Conservation (phyloP, 2,888 invertebrate genomes). For the Drosophila nr. perissopoda region DNA sequence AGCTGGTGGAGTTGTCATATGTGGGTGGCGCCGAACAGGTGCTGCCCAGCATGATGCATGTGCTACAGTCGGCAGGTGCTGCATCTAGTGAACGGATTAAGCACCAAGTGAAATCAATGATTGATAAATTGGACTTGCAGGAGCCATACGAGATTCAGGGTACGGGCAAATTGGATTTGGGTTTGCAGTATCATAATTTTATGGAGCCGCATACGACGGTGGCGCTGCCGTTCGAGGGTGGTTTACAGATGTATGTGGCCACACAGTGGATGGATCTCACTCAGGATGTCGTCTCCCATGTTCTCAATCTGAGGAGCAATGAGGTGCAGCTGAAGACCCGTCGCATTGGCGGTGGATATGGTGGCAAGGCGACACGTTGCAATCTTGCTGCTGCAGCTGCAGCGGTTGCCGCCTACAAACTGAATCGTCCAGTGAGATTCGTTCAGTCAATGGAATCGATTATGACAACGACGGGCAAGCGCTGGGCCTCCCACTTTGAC, state of each 20-base stretch:
- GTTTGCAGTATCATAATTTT: conserved; percentile 90
- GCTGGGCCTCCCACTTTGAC: conserved; percentile 87
- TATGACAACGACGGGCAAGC: conserved; percentile 89
- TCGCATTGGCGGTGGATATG: conserved; percentile 93
- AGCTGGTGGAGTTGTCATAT: conserved; percentile 86
- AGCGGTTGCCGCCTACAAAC: conserved; percentile 88
- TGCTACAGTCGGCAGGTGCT: conserved; percentile 79
- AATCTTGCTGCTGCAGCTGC: conserved; percentile 88
- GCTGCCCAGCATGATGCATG: conserved; percentile 85
- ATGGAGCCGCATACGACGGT: conserved; percentile 91
- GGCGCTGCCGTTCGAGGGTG: conserved; percentile 89
- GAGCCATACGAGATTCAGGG: conserved; percentile 57
- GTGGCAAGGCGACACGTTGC: conserved; percentile 90
- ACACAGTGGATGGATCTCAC: conserved; percentile 88
- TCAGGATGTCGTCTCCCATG: conserved; percentile 87
- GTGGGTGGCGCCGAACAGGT: conserved; percentile 76
- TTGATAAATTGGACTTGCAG: conserved; percentile 51
- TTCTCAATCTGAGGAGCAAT: conserved; percentile 87
- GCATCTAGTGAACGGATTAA: conserved; percentile 71
- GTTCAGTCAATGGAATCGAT: conserved; percentile 90
- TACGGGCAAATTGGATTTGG: conserved; percentile 86
- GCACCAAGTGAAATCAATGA: conserved; percentile 73
- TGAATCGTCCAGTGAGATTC: conserved; percentile 89
- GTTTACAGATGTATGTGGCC: conserved; percentile 88
- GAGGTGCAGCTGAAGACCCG: conserved; percentile 90